Evolutionary conservation across 2,888 invertebrate genomes (phyloP), one percentile per base, ranked within the genome.

Genomic region (Alloplasta piceator): DNA sequence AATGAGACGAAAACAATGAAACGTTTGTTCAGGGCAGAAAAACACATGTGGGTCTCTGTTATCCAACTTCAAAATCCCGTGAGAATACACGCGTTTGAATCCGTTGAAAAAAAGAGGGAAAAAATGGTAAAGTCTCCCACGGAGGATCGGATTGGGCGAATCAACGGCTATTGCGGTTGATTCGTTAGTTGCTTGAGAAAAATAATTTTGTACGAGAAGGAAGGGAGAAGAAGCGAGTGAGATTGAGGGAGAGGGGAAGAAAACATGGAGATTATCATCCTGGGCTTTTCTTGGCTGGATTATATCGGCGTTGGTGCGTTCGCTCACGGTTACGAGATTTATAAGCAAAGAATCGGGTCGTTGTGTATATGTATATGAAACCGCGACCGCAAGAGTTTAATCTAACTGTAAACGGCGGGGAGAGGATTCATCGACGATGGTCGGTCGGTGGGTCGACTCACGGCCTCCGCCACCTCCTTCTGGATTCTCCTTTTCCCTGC

Each of bases 361-460:
- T 78, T 70, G 41, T 14, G 43, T 72, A 61, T 72, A 50, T 78
- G 63, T 55, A 56, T 67, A 66, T 60, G 66, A 48, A 70, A 55
- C 16, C 43, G 63, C 38, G 58, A 70, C 52, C 58, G 74, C 79
- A 66, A 36, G 75, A 80, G 80, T 80, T 26, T 26, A 26, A 26
- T 26, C 26, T 26, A 26, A 26, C 26, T 26, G 26, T 26, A 26
- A 26, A 26, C 26, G 26, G 26, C 26, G 26, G 3, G 26, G 26
- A 26, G 26, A 81, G 79, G 83, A 84, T 83, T 82, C 83, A 83
- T 84, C 80, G 76, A 73, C 77, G 80, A 81, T 77, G 80, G 77
- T 81, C 84, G 84, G 78, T 82, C 80, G 73, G 84, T 82, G 82
- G 80, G 83, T 82, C 84, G 82, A 83, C 78, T 75, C 81, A 70